Evolutionary conservation across 2,113 vertebrate species (phyloP), one percentile per base, ranked within the genome.

Genomic region (Ceuthmochares aereus): DNA sequence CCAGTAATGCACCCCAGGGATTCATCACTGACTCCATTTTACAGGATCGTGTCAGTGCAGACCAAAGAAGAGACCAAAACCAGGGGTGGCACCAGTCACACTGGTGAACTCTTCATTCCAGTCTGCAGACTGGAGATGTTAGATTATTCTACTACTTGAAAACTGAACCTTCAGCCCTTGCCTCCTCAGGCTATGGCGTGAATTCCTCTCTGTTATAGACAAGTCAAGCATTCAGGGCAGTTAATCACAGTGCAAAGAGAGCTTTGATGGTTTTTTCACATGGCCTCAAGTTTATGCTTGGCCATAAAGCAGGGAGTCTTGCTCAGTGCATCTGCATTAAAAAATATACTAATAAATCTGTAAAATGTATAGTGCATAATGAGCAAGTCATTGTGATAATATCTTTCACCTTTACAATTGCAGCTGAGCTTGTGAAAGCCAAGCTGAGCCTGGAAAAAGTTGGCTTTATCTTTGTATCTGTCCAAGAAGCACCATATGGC

Each of bases 401-500:
- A 1, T 59, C 88, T 68, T 87, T 82, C 51, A 77, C 37, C 66
- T 82, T 40, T 59, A 17, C 2, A 1, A 25, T 32, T 54, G 72
- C 40, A 86, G 70, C 43, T 89, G 54, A 88, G 12, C 55, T 90
- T 60, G 42, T 23, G 36, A 42, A 91, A 77, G 58, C 36, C 59
- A 58, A 43, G 26, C 63, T 81, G 49, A 73, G 34, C 30, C 70
- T 91, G 60, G 36, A 87, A 76, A 63, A 88, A 47, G 29, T 56
- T 76, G 51, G 5, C 14, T 80, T 84, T 42, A 23, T 66, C 58
- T 83, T 54, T 83, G 29, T 25, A 25, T 23, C n/a, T 34, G 7
- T 89, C 47, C 79, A 91, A 68, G 64, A 52, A 68, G 43, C 64
- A 82, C 43, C 66, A 82, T 74, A 47, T 85, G 88, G 36, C 43